Evolutionary conservation across 2,797 vertebrate species (phyloP).

Genomic region (Esox lucius): DNA sequence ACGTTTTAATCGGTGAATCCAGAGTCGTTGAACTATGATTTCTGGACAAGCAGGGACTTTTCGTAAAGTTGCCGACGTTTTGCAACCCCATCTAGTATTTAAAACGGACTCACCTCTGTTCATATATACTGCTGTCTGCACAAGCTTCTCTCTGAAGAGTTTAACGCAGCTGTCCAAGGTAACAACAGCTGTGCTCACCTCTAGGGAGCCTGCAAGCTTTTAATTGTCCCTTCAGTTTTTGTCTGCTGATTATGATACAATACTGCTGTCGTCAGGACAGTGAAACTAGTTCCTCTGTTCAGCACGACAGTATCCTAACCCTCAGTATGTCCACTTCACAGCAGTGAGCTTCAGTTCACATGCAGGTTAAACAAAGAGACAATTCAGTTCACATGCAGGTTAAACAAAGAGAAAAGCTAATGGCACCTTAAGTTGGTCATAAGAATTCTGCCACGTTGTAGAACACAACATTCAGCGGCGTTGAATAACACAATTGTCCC

Average conservation of each 20-base stretch:
- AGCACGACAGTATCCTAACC: background rate
- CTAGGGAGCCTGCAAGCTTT: background rate
- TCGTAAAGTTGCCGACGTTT: too few relatives aligned
- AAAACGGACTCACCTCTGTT: slow-evolving; percentile 38
- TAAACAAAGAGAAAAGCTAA: background rate
- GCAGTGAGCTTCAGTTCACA: background rate
- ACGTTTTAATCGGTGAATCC: too few relatives aligned
- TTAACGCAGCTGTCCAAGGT: slow-evolving; percentile 49
- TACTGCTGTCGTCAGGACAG: background rate
- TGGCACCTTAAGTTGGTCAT: background rate
- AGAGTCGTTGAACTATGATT: too few relatives aligned
- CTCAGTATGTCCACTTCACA: background rate
- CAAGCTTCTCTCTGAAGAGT: slow-evolving; percentile 45
- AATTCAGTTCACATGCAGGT: background rate
- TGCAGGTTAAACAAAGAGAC: too few relatives aligned
- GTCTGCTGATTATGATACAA: background rate
- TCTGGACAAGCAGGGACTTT: too few relatives aligned
- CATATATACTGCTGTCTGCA: slow-evolving; percentile 16
- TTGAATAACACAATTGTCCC: slow-evolving; percentile 34
- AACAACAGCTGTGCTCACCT: slow-evolving; percentile 36
- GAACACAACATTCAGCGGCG: slow-evolving; percentile 31
- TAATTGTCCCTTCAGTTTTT: background rate
- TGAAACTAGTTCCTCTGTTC: background rate
- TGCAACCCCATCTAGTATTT: too few relatives aligned
- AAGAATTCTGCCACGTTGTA: slow-evolving; percentile 26